Base-by-base conservation (phyloP, 1,140 invertebrate genomes). In the Drosophila azteca region DNA sequence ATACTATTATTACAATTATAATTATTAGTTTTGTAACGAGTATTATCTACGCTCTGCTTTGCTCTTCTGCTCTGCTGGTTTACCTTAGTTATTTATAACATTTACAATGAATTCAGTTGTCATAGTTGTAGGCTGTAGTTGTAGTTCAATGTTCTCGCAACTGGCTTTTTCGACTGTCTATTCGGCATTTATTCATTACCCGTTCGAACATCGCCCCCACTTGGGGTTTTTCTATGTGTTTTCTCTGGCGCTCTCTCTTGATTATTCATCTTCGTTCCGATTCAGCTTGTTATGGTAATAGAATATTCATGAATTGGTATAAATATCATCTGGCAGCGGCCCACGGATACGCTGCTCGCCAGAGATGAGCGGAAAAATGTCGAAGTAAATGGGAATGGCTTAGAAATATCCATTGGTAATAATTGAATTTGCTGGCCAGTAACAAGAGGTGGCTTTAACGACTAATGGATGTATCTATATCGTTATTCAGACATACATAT, bases 11-110 rank as follows among this genome's bases (percentile, higher is more conserved):
- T 71, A 74, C 43, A 46, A 65, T 60, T 46, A 26, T 52, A 65
- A 54, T 44, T 67, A 43, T 55, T 43, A 57, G 15, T 57, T 29
- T 57, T 57, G 45, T 59, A 48, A 48, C 17, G 46, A 29, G 13
- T 48, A 46, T 59, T 59, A 31, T 26, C 20, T 24, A 51, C n/a
- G n/a, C 26, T 51, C 26, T 15, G n/a, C 49, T 58, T 7, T 57
- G 9, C 35, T 2, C 11, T 64, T 48, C 29, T 31, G 7, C 29
- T 67, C 71, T 57, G 60, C 61, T 76, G 55, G 77, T 45, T 73
- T 84, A 82, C 65, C 62, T 87, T 78, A 87, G 66, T 75, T 88
- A 85, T 85, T 87, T 85, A 85, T 87, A 85, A 87, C 81, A 85
- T 85, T 63, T 85, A 85, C 77, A 90, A 68, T 88, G 87, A 90